phyloP scores from a whole-genome alignment of 2,797 vertebrate genomes.

The Gallinago stenura region DNA sequence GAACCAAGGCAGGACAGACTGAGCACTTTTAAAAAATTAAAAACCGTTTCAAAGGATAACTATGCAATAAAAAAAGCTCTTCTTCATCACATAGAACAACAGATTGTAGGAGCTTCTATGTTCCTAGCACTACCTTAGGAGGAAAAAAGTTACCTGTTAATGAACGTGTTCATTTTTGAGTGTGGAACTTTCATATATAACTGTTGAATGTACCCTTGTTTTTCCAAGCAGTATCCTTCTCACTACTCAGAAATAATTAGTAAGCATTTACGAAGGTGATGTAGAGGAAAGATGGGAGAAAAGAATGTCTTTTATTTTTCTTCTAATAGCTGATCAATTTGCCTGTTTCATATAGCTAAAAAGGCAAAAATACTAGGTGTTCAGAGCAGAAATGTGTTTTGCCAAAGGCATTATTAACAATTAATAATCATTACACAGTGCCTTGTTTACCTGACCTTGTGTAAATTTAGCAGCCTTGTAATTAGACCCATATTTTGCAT shows the following conservation, averaged over 20 bases:
- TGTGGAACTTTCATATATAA: fast-evolving
- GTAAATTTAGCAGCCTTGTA: slow-evolving; percentile 86
- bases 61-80: not conserved
- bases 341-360: slow-evolving; percentile 61
- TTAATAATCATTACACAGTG: slow-evolving; percentile 88
- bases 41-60: not conserved
- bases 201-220: not conserved
- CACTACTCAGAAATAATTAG: slow-evolving; percentile 52
- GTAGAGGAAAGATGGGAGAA: not conserved
- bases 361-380: slow-evolving; percentile 77
- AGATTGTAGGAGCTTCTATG: not conserved
- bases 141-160: not conserved
- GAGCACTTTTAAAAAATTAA: not conserved
- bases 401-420: slow-evolving; percentile 89
- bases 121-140: not conserved
- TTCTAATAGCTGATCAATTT: slow-evolving; percentile 42
- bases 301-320: not conserved
- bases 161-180: slow-evolving; percentile 4
- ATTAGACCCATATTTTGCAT: slow-evolving; percentile 87
- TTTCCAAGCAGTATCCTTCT: slow-evolving; percentile 31
- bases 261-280: slow-evolving; percentile 52
- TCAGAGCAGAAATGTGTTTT: slow-evolving; percentile 79
- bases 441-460: slow-evolving; percentile 88
- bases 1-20: not conserved
- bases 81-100: not conserved